A percentile compares a stretch with the other conserved stretches of the same genome.
Conservation (phyloP, 2,113 vertebrate species). For the Lepisosteus osseus region DNA sequence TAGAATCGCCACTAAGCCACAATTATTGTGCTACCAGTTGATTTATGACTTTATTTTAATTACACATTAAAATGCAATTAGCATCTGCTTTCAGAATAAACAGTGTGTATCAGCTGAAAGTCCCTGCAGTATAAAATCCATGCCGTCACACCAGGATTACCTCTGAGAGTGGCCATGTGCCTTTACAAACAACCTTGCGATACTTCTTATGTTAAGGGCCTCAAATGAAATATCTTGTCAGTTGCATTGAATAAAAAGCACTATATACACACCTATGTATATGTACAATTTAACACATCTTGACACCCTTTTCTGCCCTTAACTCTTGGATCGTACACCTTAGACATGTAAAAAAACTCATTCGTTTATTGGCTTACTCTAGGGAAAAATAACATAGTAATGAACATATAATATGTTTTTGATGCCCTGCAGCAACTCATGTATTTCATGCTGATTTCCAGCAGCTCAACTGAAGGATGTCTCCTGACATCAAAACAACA, state of each 20-base stretch:
- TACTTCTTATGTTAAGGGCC: too few species aligned
- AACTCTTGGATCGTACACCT: too few species aligned
- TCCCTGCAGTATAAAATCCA: constrained; percentile 45
- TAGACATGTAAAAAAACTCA: too few species aligned
- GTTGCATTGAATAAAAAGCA: constrained; percentile 18
- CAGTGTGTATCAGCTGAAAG: constrained; percentile 54
- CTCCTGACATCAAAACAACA: too few species aligned
- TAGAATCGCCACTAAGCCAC: constrained; percentile 56
- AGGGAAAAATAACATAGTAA: too few species aligned
- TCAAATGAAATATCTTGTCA: too few species aligned
- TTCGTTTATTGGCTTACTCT: too few species aligned
- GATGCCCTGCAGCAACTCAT: too few species aligned
- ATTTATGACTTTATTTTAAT: constrained; percentile 70
- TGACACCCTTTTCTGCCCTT: too few species aligned
- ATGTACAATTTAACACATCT: too few species aligned
- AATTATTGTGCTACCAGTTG: constrained; percentile 57
- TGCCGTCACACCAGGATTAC: constrained; percentile 25
- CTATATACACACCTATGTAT: too few species aligned
- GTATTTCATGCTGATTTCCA: constrained; percentile 11
- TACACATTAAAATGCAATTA: constrained; percentile 74
- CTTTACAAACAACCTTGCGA: not conserved
- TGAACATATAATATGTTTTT: too few species aligned
- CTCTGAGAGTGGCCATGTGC: constrained; percentile 30
- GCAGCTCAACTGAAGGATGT: not conserved
- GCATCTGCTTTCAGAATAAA: constrained; percentile 66